Conservation (phyloP, 2,888 invertebrate species). For the Callosobruchus maculatus region DNA sequence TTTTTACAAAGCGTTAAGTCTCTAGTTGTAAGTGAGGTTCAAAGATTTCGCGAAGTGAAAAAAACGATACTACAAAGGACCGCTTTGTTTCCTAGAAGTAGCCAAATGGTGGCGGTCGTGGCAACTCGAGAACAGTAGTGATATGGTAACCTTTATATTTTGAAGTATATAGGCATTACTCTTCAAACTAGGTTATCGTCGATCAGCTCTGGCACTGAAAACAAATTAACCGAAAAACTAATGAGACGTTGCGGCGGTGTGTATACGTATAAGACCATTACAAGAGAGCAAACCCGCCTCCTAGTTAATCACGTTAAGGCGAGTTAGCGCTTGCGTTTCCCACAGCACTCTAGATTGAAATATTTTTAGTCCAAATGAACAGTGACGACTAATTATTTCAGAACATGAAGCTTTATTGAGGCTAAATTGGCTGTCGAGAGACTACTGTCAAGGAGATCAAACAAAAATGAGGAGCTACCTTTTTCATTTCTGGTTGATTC, state of each 20-base stretch:
- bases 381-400: conserved; percentile 14
- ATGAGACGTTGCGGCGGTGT: conserved; percentile 32
- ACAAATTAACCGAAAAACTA: conserved; percentile 40
- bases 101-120: too few species aligned
- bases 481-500: too few species aligned
- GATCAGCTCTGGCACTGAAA: conserved; percentile 12
- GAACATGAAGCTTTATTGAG: conserved; percentile 15
- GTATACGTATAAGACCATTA: conserved; percentile 39
- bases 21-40: too few species aligned
- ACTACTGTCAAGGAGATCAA: neutral
- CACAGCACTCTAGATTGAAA: conserved; percentile 40
- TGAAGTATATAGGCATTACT: neutral
- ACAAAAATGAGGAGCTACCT: neutral
- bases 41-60: too few species aligned
- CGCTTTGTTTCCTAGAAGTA: too few species aligned
- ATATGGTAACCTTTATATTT: too few species aligned
- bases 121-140: too few species aligned
- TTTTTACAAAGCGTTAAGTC: too few species aligned
- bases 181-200: neutral
- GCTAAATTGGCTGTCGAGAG: neutral
- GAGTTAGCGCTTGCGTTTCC: conserved; percentile 38
- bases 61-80: too few species aligned
- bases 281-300: conserved; percentile 37
- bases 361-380: conserved; percentile 24
- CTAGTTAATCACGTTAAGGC: conserved; percentile 45